Conservation (phyloP, 2,888 invertebrate genomes). For the Caenorhabditis zanzibari region DNA sequence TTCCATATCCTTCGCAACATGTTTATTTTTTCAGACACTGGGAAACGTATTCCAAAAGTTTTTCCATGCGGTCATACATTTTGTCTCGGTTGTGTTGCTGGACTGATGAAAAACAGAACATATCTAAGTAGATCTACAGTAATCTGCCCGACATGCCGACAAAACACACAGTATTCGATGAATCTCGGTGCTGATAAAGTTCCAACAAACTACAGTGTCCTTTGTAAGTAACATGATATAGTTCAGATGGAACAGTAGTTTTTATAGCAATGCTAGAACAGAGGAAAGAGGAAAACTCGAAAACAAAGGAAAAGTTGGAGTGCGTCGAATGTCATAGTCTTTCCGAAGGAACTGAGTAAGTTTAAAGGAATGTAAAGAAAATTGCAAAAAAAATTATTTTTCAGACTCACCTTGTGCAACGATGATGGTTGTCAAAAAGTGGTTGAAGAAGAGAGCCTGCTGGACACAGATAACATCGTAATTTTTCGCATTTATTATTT, state of each 20-base stretch:
- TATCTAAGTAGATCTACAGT: slow-evolving; percentile 1
- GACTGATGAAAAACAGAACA: slow-evolving; percentile 11
- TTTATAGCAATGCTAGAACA: slow-evolving; percentile 49
- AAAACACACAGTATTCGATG: slow-evolving; percentile 11
- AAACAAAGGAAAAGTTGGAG: neutral
- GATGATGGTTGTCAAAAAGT: neutral
- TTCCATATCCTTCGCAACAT: neutral
- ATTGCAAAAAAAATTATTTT: neutral
- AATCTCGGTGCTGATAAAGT: slow-evolving; percentile 13
- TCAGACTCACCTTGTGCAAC: slow-evolving; percentile 38
- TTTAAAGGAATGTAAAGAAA: too few species aligned
- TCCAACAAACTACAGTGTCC: slow-evolving; percentile 37
- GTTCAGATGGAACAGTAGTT: neutral
- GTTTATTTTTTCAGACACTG: slow-evolving; percentile 43
- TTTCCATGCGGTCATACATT: slow-evolving; percentile 52
- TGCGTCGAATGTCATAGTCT: slow-evolving; percentile 24
- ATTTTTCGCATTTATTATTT: too few species aligned
- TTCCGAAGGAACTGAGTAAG: slow-evolving; percentile 13
- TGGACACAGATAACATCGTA: slow-evolving; percentile 26
- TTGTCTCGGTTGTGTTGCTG: slow-evolving; percentile 33
- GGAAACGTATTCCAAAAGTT: slow-evolving; percentile 42
- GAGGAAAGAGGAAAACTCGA: slow-evolving; percentile 20
- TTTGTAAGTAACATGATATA: slow-evolving; percentile 16
- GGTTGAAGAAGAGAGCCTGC: neutral
- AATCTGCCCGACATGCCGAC: slow-evolving; percentile 50